These are phyloP conservation scores for Steinernema khuongi DNA, from an alignment of 1,140 invertebrate genomes.

Conservation along the genomic window DNA sequence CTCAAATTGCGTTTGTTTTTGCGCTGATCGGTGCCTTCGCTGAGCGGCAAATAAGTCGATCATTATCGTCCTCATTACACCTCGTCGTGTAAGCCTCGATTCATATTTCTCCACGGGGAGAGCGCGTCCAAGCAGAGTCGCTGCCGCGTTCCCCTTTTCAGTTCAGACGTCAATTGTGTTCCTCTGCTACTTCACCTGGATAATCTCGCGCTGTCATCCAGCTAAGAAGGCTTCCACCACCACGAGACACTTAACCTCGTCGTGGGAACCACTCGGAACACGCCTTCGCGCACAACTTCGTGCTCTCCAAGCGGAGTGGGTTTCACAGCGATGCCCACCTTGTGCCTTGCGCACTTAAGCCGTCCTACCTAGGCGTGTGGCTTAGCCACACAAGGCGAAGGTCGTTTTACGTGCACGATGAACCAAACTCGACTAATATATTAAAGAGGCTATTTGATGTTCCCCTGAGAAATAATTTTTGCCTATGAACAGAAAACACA, in stretches of 20 bases:
- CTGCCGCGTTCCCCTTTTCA: neutral
- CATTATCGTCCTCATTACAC: neutral
- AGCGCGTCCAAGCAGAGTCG: neutral
- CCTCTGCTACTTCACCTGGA: too few relatives aligned
- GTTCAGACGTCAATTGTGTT: neutral
- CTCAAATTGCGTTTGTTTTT: neutral
- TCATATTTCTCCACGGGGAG: neutral
- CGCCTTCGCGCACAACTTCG: too few relatives aligned
- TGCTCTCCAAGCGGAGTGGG: too few relatives aligned
- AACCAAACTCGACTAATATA: neutral
- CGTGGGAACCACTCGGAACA: neutral
- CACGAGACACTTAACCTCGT: neutral
- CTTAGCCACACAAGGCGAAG: too few relatives aligned
- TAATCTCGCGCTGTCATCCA: too few relatives aligned
- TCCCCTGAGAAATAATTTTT: conserved; percentile 4
- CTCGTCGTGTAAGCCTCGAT: neutral
- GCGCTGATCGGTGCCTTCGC: neutral
- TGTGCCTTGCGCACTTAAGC: too few relatives aligned
- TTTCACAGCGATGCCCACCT: too few relatives aligned
- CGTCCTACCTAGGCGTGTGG: too few relatives aligned
- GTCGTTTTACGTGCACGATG: neutral
- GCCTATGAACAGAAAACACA: conserved; percentile 9
- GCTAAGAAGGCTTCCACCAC: too few relatives aligned
- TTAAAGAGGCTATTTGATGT: neutral
- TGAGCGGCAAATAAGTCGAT: neutral